phyloP scores from a whole-genome alignment of 2,888 invertebrate genomes.

The Sphaeridia pumilis region DNA sequence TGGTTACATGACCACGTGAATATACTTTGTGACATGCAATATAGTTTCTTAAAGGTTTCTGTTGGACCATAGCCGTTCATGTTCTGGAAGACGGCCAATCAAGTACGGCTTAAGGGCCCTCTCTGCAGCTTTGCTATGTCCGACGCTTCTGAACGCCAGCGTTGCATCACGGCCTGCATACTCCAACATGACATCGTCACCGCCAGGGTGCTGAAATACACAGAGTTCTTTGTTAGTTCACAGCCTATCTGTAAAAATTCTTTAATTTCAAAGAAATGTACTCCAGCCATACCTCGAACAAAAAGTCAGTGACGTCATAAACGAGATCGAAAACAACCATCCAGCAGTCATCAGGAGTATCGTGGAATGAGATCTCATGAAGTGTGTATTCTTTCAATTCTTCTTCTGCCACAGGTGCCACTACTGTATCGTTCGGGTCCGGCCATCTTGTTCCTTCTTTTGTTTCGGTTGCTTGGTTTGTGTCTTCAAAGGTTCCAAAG shows the following conservation, averaged over 20 bases:
- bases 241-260: not conserved
- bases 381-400: slow-evolving; percentile 40
- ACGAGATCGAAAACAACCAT: slow-evolving; percentile 74
- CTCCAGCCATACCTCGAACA: slow-evolving; percentile 49
- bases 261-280: not conserved
- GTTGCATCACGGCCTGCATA: slow-evolving; percentile 77
- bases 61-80: slow-evolving; percentile 54
- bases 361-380: slow-evolving; percentile 64
- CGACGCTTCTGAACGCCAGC: slow-evolving; percentile 64
- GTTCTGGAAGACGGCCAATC: slow-evolving; percentile 61
- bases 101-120: slow-evolving; percentile 56
- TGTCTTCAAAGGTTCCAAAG: not conserved
- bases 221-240: slow-evolving; percentile 8
- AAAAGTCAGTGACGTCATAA: slow-evolving; percentile 66
- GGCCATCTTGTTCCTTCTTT: slow-evolving; percentile 6
- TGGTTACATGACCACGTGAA: too few relatives aligned
- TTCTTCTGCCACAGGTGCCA: slow-evolving; percentile 31
- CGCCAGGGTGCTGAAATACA: slow-evolving; percentile 63
- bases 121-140: slow-evolving; percentile 57
- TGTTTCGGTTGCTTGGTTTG: not conserved
- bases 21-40: too few relatives aligned
- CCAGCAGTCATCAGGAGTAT: slow-evolving; percentile 64
- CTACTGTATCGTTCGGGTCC: not conserved
- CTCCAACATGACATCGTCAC: slow-evolving; percentile 66
- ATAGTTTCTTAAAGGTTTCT: too few relatives aligned